A percentile compares a stretch with the other conserved stretches of the same genome.
Conservation (phyloP, 2,113 vertebrate species). For the Daphoenositta chrysoptera region DNA sequence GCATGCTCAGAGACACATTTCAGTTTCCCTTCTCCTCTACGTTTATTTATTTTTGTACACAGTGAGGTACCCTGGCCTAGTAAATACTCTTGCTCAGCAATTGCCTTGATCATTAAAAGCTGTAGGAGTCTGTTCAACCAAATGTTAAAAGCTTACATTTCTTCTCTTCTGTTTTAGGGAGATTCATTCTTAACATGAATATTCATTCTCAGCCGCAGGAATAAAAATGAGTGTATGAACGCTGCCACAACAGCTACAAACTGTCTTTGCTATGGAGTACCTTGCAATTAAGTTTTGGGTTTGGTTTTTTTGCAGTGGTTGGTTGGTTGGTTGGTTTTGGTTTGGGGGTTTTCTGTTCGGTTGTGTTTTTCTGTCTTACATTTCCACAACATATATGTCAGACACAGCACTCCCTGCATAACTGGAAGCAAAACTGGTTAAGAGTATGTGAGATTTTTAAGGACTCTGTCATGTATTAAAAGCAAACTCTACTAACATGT, state of each 20-base stretch:
- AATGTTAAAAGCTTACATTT: neutral
- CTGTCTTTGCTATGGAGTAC: neutral
- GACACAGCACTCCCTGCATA: neutral
- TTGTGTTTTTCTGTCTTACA: neutral
- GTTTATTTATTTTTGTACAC: neutral
- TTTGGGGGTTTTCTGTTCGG: neutral
- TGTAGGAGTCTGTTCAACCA: neutral
- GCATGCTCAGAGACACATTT: neutral
- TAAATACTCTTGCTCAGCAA: neutral
- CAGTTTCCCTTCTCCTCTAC: neutral
- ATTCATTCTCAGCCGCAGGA: neutral
- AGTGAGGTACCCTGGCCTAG: neutral
- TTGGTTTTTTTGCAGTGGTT: neutral
- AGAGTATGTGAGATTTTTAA: neutral
- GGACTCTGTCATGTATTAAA: neutral
- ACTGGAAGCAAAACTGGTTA: neutral
- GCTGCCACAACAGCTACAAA: neutral
- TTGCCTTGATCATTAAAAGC: neutral
- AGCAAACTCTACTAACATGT: neutral
- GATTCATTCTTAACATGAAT: neutral
- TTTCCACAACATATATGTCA: neutral
- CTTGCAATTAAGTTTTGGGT: neutral
- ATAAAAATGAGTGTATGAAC: neutral
- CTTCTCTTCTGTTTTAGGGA: neutral
- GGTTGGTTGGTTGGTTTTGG: neutral